These are phyloP conservation scores for Hyles vespertilio DNA, from an alignment of 1,140 invertebrate genomes.

Conservation along the genomic window DNA sequence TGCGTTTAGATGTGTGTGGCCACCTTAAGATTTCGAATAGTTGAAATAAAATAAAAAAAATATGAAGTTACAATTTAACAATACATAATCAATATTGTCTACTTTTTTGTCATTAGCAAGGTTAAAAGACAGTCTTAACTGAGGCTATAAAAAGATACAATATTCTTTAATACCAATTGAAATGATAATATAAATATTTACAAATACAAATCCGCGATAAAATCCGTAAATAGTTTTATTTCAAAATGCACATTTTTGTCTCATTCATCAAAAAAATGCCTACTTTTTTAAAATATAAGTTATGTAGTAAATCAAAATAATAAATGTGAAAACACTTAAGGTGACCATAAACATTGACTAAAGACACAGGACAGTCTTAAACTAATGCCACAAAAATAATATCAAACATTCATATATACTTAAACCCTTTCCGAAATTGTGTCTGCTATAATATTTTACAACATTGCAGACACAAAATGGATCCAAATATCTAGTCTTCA, in stretches of 20 bases:
- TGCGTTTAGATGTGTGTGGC: slow-evolving; percentile 9
- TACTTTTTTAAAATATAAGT: too few relatives aligned
- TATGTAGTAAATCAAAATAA: too few relatives aligned
- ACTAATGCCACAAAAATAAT: slow-evolving; percentile 11
- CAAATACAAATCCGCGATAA: too few relatives aligned
- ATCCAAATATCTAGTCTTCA: background rate
- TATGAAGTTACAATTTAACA: background rate
- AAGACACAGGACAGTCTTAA: slow-evolving; percentile 23
- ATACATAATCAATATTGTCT: too few relatives aligned
- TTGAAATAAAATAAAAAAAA: slow-evolving; percentile 1
- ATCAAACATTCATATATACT: slow-evolving; percentile 12
- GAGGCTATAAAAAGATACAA: too few relatives aligned
- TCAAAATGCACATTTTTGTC: too few relatives aligned
- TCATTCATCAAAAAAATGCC: too few relatives aligned
- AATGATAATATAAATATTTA: too few relatives aligned
- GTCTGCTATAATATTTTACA: slow-evolving; percentile 1
- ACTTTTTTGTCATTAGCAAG: too few relatives aligned
- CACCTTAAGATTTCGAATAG: slow-evolving; percentile 6
- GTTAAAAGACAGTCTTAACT: too few relatives aligned
- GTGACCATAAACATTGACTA: slow-evolving; percentile 15
- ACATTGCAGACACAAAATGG: slow-evolving; percentile 10
- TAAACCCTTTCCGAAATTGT: slow-evolving; percentile 21
- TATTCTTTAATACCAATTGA: too few relatives aligned
- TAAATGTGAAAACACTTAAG: slow-evolving; percentile 6
- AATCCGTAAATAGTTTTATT: too few relatives aligned